phyloP scores from a whole-genome alignment of 2,888 invertebrate genomes.

The Hipparchia sbordonii region DNA sequence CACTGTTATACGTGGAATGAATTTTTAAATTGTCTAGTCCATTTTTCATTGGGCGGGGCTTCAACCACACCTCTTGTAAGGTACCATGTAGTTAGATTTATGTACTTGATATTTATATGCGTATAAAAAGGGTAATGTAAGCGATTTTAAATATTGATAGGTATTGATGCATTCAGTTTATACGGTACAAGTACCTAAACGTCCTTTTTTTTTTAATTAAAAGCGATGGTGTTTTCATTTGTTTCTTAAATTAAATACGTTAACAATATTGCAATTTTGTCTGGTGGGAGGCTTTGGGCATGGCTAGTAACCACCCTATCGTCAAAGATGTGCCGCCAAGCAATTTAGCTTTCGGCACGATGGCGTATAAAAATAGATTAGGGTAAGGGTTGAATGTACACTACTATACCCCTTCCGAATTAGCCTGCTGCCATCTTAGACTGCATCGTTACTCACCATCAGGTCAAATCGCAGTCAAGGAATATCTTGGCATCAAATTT shows the following conservation, averaged over 20 bases:
- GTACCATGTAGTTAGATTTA: conserved; percentile 25
- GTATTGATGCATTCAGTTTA: background rate
- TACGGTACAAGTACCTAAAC: background rate
- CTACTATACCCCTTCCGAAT: no score
- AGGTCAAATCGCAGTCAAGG: no score
- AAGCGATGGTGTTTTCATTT: conserved; percentile 2
- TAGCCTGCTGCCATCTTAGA: no score
- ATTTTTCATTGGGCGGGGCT: conserved; percentile 46
- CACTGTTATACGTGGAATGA: conserved; percentile 52
- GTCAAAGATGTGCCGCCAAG: no score
- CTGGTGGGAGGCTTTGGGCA: no score
- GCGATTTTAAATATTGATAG: conserved; percentile 23
- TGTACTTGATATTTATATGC: conserved; percentile 7
- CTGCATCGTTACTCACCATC: no score
- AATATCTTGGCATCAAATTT: no score
- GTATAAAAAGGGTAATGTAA: conserved; percentile 22
- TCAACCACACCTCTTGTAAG: conserved; percentile 41
- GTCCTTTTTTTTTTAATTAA: conserved; percentile 11
- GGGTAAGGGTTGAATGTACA: no score
- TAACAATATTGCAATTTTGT: no score
- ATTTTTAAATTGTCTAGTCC: conserved; percentile 58
- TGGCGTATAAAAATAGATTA: no score
- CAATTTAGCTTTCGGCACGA: no score
- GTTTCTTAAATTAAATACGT: background rate
- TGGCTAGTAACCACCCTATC: no score